A percentile compares a stretch with the other conserved stretches of the same genome.
Conservation (phyloP, 1,140 invertebrate genomes). For the Uloborus diversus region DNA sequence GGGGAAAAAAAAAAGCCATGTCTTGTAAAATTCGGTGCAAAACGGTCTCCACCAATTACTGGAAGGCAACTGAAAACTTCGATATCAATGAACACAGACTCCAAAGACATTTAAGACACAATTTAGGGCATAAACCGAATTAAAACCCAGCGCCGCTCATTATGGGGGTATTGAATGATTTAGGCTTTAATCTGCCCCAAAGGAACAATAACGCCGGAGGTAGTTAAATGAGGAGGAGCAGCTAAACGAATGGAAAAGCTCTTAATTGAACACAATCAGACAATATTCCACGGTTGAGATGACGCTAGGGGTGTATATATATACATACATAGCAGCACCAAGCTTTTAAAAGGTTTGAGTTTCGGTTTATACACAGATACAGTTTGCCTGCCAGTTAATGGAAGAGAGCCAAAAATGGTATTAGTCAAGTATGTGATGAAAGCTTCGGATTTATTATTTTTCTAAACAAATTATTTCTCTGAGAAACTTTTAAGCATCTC, state of each 20-base stretch:
- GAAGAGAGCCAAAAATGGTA: not conserved
- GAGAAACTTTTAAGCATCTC: too few relatives aligned
- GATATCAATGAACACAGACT: slow-evolving; percentile 36
- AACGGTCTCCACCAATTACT: slow-evolving; percentile 36
- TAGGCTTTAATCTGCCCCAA: slow-evolving; percentile 43
- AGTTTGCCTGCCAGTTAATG: not conserved
- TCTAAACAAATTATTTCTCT: too few relatives aligned
- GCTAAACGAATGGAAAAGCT: slow-evolving; percentile 45
- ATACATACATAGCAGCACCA: not conserved
- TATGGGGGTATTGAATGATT: slow-evolving; percentile 47
- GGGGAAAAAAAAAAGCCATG: too few relatives aligned
- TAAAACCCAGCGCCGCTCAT: slow-evolving; percentile 39
- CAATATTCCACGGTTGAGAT: slow-evolving; percentile 29
- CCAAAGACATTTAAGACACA: slow-evolving; percentile 43
- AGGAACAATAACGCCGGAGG: slow-evolving; percentile 45
- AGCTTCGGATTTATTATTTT: not conserved
- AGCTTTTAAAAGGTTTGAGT: slow-evolving; percentile 23
- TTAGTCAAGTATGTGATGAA: not conserved
- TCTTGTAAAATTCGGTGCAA: not conserved
- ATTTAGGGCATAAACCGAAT: slow-evolving; percentile 47
- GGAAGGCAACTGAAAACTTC: not conserved
- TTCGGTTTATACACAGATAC: not conserved
- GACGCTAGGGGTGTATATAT: not conserved
- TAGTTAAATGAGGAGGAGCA: slow-evolving; percentile 46
- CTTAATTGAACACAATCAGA: slow-evolving; percentile 57